Base-by-base conservation (phyloP, 2,888 invertebrate species). In the Chloroclysta siterata region DNA sequence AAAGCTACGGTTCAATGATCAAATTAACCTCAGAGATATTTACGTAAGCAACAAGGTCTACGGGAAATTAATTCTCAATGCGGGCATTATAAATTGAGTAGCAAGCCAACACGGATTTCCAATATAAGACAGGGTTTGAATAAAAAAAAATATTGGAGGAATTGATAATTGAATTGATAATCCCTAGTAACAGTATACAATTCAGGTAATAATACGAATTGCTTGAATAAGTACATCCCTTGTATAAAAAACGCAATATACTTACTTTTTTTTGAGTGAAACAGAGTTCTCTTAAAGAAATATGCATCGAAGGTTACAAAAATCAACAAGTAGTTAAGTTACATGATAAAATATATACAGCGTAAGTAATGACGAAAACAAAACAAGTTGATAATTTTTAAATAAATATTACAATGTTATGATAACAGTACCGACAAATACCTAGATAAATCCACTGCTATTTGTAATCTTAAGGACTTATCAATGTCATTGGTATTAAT, bases 21-120 rank as follows among this genome's bases (percentile, higher is more conserved):
- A 53, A n/a, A n/a, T n/a, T 50, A n/a, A 11, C 4, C 55, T 50
- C 29, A 39, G 44, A 39, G 50, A 62, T 48, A 58, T 65, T 60
- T 63, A 62, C 50, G 46, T 61, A 64, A 63, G 53, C 61, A 67
- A 63, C 65, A 60, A 65, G 68, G 29, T 74, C 71, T 75, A 71
- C 73, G 74, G 76, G 75, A 78, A 77, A 78, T 77, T 73, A 74
- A 75, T 76, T 73, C 72, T 69, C 72, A 59, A 68, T 66, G 67
- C 69, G 71, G 60, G 65, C 66, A 63, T 63, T 59, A 39, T 39
- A 39, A 11, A 11, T 39, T 39, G 51, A 58, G 56, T 60, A 55
- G 60, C 69, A 71, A 68, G 60, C 65, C 65, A 70, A 68, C 62
- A 60, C 62, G 55, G 29, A 51, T 60, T 58, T 65, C 15, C 42